Evolutionary conservation across 2,888 invertebrate species (phyloP), one percentile per base, ranked within the genome.

Genomic region (Cephus runcator): DNA sequence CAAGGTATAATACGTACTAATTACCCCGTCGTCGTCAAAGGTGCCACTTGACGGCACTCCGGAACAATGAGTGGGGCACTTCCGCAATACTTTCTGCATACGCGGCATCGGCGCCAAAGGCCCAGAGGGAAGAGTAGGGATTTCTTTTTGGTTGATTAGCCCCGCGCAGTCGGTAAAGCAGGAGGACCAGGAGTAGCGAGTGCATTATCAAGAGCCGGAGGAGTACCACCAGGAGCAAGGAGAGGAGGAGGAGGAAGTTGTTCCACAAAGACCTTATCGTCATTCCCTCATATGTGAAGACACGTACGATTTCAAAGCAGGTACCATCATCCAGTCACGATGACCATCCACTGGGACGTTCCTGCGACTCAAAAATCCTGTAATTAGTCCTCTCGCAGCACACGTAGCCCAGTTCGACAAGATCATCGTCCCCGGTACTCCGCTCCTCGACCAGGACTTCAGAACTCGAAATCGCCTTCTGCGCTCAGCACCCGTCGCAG

Each of bases 1-100:
- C 88, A 88, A 87, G 87, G 89, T 87, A 87, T 88, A 88, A 90
- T 88, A 88, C 85, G 87, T 88, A 89, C 88, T 90, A 90, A 90
- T 90, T 90, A 90, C 88, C 86, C 85, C 85, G 83, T 87, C 85
- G 87, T 86, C 87, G 84, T 89, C 90, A 90, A 90, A 90, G 90
- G 85, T 83, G 84, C 80, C 80, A 85, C 90, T 89, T 86, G 85
- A 87, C 86, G 83, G 83, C 85, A 86, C 88, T 87, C 83, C 81
- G 81, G 82, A 82, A 88, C 87, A 87, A 88, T 85, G 87, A 87
- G 89, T 87, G 85, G 88, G 23, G 80, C 85, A 86, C 86, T 85
- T 84, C 83, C 81, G 83, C 82, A 79, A 86, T 88, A 86, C 87
- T 88, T 89, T 88, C 86, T 87, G 87, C 88, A 88, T 87, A 87